These are phyloP conservation scores for Plodia interpunctella DNA, from an alignment of 1,140 invertebrate genomes.

Conservation along the genomic window DNA sequence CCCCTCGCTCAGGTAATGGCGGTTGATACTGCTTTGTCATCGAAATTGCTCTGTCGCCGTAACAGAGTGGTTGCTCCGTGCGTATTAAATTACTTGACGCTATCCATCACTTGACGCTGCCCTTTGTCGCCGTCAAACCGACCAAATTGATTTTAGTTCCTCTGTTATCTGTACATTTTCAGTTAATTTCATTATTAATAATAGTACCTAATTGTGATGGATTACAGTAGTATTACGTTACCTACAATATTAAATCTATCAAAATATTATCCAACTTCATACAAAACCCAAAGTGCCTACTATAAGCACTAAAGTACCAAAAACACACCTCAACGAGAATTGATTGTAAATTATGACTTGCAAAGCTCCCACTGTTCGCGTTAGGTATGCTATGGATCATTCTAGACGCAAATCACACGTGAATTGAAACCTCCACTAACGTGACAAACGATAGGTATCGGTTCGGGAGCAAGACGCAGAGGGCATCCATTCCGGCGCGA, in stretches of 20 bases:
- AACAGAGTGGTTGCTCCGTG: conserved; percentile 27
- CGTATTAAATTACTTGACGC: conserved; percentile 28
- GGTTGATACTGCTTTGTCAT: conserved; percentile 33
- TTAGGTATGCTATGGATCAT: background rate
- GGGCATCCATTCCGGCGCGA: conserved; percentile 1
- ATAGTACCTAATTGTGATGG: too few species aligned
- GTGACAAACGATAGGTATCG: conserved; percentile 5
- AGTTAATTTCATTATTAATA: too few species aligned
- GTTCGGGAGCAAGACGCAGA: background rate
- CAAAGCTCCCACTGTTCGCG: background rate
- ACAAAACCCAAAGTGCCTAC: too few species aligned
- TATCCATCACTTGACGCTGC: conserved; percentile 25
- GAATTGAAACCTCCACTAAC: background rate
- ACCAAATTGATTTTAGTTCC: background rate
- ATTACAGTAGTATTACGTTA: too few species aligned
- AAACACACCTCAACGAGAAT: background rate
- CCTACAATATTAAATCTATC: too few species aligned
- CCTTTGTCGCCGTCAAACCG: background rate
- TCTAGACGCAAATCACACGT: background rate
- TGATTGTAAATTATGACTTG: background rate
- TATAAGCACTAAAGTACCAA: background rate
- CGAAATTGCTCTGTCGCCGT: conserved; percentile 28
- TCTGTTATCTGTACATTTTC: too few species aligned
- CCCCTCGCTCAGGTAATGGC: conserved; percentile 21
- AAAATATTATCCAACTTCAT: too few species aligned